Base-by-base conservation (phyloP, 2,888 invertebrate genomes). In the Habrosyne pyritoides region DNA sequence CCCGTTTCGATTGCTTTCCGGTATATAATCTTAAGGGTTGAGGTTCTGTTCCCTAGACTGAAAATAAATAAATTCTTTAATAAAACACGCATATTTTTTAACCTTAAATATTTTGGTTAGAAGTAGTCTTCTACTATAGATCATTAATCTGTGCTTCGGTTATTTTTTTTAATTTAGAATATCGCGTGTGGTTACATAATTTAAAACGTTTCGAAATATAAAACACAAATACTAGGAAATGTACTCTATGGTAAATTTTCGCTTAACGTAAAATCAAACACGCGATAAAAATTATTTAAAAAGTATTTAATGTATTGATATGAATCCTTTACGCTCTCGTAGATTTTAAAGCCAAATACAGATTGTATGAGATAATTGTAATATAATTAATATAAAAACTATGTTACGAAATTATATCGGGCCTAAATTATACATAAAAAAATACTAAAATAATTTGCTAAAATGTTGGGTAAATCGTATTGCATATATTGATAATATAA, bases 401-500 rank as follows among this genome's bases (percentile, higher is more conserved):
- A 18, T 18, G 42, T 42, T 12, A 42, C 18, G 63, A 60, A 63
- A 64, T 57, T 56, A 56, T 57, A 57, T 61, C 59, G 55, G 63
- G 68, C 71, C 71, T 69, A 70, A 54, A 60, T 57, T 68, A 69
- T 57, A 70, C 53, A 53, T 55, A 62, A 60, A 70, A 64, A 47
- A 59, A 48, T 61, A 59, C 60, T 54, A 63, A 50, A 62, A 58
- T 67, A 28, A 63, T 63, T 67, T 61, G 70, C 66, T 60, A 59
- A 52, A 61, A 61, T 36, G 24, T 58, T 57, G 57, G 55, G 58
- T 56, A 56, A 55, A 54, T 56, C 56, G 47, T n/a, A 33, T 42
- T 42, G 42, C 42, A 7, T 42, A 42, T 42, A n/a, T 18, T 5
- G 18, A 5, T 12, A 36, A 10, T 36, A 6, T 21, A 49, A 54